Percentiles rank a stretch among this genome's conserved stretches.
Conservation (phyloP, 2,797 vertebrate species). For the Kryptopterus vitreolus region DNA sequence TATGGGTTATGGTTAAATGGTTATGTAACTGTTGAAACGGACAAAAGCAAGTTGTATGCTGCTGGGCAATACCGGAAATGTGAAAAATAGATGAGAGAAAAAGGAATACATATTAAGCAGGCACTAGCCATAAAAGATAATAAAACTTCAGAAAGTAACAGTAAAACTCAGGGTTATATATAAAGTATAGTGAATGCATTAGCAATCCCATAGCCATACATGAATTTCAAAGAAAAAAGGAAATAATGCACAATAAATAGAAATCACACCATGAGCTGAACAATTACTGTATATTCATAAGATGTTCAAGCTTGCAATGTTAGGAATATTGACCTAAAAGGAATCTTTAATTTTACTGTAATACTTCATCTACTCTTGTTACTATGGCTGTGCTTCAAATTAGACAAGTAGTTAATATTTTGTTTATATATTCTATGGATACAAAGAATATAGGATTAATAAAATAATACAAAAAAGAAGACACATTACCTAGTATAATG, state of each 20-base stretch:
- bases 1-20: too few relatives aligned
- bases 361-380: not conserved
- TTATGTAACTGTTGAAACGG: not conserved
- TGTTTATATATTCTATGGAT: not conserved
- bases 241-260: not conserved
- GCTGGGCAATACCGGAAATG: not conserved
- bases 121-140: not conserved
- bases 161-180: not conserved
- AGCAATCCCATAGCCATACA: not conserved
- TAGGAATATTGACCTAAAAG: too few relatives aligned
- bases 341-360: not conserved
- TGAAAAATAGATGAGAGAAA: not conserved
- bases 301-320: too few relatives aligned
- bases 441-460: not conserved
- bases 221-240: not conserved
- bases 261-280: not conserved
- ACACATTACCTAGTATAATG: too few relatives aligned
- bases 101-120: not conserved
- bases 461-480: not conserved
- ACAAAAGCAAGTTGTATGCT: not conserved
- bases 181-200: not conserved
- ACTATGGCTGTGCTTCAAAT: not conserved
- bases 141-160: not conserved
- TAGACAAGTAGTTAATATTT: not conserved
- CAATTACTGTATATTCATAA: not conserved